Evolutionary conservation across 2,888 invertebrate species (phyloP).

Genomic region (Molanna angustata): DNA sequence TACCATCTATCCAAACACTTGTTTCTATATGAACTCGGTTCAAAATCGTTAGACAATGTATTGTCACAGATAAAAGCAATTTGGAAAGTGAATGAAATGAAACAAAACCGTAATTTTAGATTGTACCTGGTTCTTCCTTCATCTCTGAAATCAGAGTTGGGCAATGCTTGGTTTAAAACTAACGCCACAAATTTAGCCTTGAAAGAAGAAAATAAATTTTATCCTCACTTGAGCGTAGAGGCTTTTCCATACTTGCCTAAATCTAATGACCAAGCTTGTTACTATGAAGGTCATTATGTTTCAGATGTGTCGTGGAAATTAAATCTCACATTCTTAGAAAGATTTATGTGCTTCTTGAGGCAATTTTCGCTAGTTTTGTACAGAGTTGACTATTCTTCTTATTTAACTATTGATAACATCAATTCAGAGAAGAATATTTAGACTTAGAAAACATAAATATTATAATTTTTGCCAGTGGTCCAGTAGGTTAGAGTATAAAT

Average conservation of each 20-base stretch:
- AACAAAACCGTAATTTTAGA: slow-evolving; percentile 59
- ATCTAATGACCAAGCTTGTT: slow-evolving; percentile 24
- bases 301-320: slow-evolving; percentile 20
- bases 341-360: slow-evolving; percentile 42
- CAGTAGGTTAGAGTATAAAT: no score
- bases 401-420: slow-evolving; percentile 20
- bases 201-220: slow-evolving; percentile 58
- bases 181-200: slow-evolving; percentile 47
- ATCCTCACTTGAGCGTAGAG: slow-evolving; percentile 75
- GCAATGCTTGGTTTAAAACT: slow-evolving; percentile 44
- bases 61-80: slow-evolving; percentile 56
- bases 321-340: slow-evolving; percentile 17
- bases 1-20: slow-evolving; percentile 65
- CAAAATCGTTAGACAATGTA: slow-evolving; percentile 56
- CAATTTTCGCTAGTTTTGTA: slow-evolving; percentile 50
- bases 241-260: slow-evolving; percentile 62
- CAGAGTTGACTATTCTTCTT: slow-evolving; percentile 37
- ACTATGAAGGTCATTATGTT: slow-evolving; percentile 11
- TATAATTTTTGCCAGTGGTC: no score
- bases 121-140: slow-evolving; percentile 70
- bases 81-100: slow-evolving; percentile 57
- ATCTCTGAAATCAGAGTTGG: slow-evolving; percentile 61
- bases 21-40: slow-evolving; percentile 70
- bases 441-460: no score
- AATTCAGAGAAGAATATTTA: slow-evolving; percentile 10